Evolutionary conservation across 2,888 invertebrate genomes (phyloP).

Genomic region (Polydrusus tereticollis): DNA sequence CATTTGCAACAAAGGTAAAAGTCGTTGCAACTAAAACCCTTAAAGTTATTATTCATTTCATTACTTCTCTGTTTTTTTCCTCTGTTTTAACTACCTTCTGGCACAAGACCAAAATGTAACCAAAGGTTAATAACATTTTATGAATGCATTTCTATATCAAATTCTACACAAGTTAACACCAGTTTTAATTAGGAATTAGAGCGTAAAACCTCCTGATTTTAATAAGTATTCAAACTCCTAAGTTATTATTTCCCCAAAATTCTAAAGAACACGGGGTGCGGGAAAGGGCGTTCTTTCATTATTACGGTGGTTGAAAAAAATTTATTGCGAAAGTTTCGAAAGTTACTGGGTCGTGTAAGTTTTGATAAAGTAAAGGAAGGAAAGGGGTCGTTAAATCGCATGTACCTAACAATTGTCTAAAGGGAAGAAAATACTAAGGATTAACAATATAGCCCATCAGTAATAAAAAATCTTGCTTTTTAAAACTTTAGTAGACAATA

Average conservation of each 20-base stretch:
- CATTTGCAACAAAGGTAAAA: too few relatives aligned
- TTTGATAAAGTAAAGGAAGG: conserved; percentile 45
- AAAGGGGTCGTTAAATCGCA: conserved; percentile 45
- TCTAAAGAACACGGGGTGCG: conserved; percentile 36
- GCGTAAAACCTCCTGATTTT: conserved; percentile 39
- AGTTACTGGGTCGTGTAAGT: conserved; percentile 47
- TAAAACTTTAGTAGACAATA: too few relatives aligned
- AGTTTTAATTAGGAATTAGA: conserved; percentile 40
- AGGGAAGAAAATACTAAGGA: conserved; percentile 29
- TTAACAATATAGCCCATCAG: background rate
- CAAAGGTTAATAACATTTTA: too few relatives aligned
- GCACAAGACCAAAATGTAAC: too few relatives aligned
- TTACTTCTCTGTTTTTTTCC: too few relatives aligned
- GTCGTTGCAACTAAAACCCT: too few relatives aligned
- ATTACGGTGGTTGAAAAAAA: conserved; percentile 39
- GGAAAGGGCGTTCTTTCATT: conserved; percentile 32
- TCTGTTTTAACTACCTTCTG: too few relatives aligned
- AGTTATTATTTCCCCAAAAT: conserved; percentile 40
- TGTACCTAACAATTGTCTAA: conserved; percentile 41
- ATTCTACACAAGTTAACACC: conserved; percentile 20
- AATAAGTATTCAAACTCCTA: conserved; percentile 40
- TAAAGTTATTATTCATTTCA: too few relatives aligned
- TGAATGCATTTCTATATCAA: conserved; percentile 11
- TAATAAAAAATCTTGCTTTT: too few relatives aligned
- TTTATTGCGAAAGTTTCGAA: conserved; percentile 43